Evolutionary conservation across 1,140 invertebrate species (phyloP).

Genomic region (Euura lappo): DNA sequence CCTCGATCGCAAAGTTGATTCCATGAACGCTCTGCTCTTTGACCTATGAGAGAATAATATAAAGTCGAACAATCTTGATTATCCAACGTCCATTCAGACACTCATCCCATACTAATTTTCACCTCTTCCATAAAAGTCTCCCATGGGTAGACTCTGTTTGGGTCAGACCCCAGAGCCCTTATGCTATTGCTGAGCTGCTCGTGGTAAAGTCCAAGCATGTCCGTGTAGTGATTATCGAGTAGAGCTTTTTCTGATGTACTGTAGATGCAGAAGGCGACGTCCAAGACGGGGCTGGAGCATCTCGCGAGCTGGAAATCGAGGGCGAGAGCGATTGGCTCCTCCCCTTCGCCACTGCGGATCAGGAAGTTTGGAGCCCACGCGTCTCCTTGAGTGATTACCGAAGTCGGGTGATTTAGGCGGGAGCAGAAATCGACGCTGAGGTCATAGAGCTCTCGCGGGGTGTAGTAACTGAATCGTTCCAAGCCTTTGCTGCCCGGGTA

Average conservation of each 20-base stretch:
- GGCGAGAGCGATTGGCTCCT: conserved; percentile 60
- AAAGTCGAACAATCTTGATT: not conserved
- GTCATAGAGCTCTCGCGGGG: conserved; percentile 38
- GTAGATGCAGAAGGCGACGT: conserved; percentile 69
- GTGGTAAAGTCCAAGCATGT: conserved; percentile 65
- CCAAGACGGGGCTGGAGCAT: conserved; percentile 65
- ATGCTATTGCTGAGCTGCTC: conserved; percentile 63
- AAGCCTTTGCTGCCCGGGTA: conserved; percentile 64
- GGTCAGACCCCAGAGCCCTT: conserved; percentile 65
- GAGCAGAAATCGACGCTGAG: conserved; percentile 41
- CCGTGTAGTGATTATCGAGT: conserved; percentile 63
- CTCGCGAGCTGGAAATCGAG: conserved; percentile 75
- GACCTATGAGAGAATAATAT: conserved; percentile 46
- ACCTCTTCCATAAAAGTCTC: conserved; percentile 52
- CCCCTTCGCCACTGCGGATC: conserved; percentile 56
- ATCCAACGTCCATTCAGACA: not conserved
- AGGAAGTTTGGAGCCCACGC: conserved; percentile 78
- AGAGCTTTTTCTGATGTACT: conserved; percentile 66
- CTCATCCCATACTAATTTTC: conserved; percentile 16
- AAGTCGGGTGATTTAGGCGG: conserved; percentile 40
- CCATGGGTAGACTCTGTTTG: conserved; percentile 65
- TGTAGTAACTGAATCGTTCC: conserved; percentile 58
- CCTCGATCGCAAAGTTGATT: conserved; percentile 67
- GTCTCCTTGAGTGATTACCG: conserved; percentile 73
- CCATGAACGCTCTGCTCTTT: conserved; percentile 69